Evolutionary conservation across 2,113 vertebrate genomes (phyloP).

Genomic region (Todiramphus chloris): DNA sequence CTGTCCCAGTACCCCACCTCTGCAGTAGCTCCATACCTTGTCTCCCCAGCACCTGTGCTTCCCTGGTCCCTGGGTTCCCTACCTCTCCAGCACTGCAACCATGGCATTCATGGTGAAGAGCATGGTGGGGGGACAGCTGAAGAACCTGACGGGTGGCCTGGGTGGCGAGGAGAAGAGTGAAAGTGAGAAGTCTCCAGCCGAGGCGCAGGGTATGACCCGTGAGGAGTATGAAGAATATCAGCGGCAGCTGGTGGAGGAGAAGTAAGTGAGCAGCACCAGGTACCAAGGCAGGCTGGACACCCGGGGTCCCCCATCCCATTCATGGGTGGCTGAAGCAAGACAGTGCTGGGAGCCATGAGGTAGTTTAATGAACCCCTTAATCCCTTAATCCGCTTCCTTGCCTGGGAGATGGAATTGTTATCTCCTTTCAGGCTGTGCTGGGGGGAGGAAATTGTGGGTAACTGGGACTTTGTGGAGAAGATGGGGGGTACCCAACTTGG

Average conservation of each 20-base stretch:
- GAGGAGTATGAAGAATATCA: conserved; percentile 97
- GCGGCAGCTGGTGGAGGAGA: conserved; percentile 95
- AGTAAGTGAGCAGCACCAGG: conserved; percentile 76
- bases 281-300: accelerated
- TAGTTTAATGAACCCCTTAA: conserved; percentile 63
- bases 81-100: background rate
- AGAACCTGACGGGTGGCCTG: conserved; percentile 93
- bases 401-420: conserved; percentile 36
- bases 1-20: background rate
- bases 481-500: background rate
- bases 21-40: background rate
- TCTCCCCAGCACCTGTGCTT: background rate
- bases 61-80: background rate
- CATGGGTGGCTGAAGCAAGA: background rate
- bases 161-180: conserved; percentile 90
- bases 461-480: background rate
- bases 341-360: background rate
- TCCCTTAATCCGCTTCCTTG: conserved; percentile 78
- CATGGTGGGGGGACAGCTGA: conserved; percentile 95
- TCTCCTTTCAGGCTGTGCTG: background rate
- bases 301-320: accelerated
- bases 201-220: conserved; percentile 92
- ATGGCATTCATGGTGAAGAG: conserved; percentile 99
- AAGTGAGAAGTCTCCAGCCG: conserved; percentile 85
- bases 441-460: background rate